Percentiles rank a stretch among this genome's conserved stretches.
phyloP scores from a whole-genome alignment of 2,797 vertebrate genomes.

The Champsocephalus gunnari region DNA sequence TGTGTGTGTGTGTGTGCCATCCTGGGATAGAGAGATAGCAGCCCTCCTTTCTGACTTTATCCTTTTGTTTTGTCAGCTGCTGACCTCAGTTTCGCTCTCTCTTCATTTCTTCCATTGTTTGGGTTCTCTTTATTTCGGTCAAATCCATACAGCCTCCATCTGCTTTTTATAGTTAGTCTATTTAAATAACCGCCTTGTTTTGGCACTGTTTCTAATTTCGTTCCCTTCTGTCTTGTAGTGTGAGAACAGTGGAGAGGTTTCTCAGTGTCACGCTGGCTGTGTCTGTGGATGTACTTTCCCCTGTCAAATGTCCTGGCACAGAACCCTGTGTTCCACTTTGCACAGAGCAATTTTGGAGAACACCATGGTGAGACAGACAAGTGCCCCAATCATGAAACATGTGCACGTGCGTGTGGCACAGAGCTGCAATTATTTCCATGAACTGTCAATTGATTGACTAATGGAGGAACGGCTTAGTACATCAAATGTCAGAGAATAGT shows the following conservation, averaged over 20 bases:
- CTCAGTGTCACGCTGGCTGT: constrained; percentile 9
- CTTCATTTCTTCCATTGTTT: constrained; percentile 54
- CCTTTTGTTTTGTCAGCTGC: constrained; percentile 81
- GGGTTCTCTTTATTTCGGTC: constrained; percentile 48
- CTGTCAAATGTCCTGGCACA: constrained; percentile 42
- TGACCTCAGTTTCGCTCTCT: constrained; percentile 56
- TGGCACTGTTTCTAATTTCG: constrained; percentile 18
- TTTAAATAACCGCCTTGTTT: constrained; percentile 17
- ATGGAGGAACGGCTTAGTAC: background rate
- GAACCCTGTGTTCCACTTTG: constrained; percentile 41
- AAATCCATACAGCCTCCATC: constrained; percentile 35
- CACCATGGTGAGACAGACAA: constrained; percentile 23
- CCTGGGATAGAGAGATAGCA: constrained; percentile 77
- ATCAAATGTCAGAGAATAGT: background rate
- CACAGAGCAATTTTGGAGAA: constrained; percentile 33
- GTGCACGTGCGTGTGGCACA: background rate
- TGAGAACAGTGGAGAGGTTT: constrained; percentile 25
- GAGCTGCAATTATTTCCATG: constrained; percentile 23
- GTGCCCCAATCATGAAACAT: constrained; percentile 14
- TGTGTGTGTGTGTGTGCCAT: constrained; percentile 1
- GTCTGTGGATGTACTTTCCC: constrained; percentile 24
- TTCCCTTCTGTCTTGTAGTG: constrained; percentile 26
- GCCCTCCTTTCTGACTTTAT: constrained; percentile 70
- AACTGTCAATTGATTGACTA: background rate
- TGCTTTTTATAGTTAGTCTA: constrained; percentile 16